phyloP scores from a whole-genome alignment of 2,888 invertebrate species.

The Pseudococcus longispinus region DNA sequence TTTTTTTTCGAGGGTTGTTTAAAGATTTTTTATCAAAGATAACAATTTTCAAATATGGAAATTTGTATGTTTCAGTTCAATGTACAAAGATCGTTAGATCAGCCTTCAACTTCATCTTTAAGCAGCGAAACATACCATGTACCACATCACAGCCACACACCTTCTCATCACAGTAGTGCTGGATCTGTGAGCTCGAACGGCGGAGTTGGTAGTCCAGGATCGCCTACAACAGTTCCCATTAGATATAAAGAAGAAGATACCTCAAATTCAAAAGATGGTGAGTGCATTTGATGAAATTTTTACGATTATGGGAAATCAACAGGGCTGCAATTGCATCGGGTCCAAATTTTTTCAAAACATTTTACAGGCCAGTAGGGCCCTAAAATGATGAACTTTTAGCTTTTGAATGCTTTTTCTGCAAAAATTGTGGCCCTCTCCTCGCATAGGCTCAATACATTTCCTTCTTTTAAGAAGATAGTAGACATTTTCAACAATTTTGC shows the following conservation, averaged over 20 bases:
- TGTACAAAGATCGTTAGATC: slow-evolving; percentile 64
- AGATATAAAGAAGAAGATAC: slow-evolving; percentile 69
- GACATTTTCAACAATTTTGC: too few relatives aligned
- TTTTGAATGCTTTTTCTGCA: too few relatives aligned
- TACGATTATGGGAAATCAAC: neutral
- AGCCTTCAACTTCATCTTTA: slow-evolving; percentile 63
- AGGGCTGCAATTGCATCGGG: too few relatives aligned
- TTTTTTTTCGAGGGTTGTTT: neutral
- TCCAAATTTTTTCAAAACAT: too few relatives aligned
- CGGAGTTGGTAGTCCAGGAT: slow-evolving; percentile 61
- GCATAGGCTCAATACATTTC: too few relatives aligned
- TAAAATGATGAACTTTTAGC: too few relatives aligned
- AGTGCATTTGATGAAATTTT: neutral
- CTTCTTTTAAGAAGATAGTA: too few relatives aligned
- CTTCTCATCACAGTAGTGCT: slow-evolving; percentile 59
- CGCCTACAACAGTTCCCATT: slow-evolving; percentile 60
- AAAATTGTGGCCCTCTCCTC: too few relatives aligned
- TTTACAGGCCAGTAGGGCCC: too few relatives aligned
- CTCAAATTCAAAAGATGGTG: slow-evolving; percentile 62
- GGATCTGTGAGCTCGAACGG: slow-evolving; percentile 64
- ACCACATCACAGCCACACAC: slow-evolving; percentile 63
- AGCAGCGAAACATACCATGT: slow-evolving; percentile 63
- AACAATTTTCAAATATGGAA: slow-evolving; percentile 57
- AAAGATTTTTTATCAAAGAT: neutral
- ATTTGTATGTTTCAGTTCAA: slow-evolving; percentile 63